Conservation (phyloP, 1,140 invertebrate genomes). For the Nylanderia fulva region DNA sequence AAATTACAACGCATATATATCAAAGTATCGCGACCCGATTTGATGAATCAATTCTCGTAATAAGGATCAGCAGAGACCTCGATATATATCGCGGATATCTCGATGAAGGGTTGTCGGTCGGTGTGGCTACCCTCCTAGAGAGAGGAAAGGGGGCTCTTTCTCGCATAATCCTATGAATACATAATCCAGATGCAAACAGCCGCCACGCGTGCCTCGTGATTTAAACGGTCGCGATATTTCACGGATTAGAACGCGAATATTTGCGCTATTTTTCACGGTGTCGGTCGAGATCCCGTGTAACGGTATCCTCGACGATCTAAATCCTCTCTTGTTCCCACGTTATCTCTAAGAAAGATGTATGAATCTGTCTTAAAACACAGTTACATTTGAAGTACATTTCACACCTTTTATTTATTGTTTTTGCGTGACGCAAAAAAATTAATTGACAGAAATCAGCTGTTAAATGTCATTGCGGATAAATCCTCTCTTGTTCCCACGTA, state of each 20-base stretch:
- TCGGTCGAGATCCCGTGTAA: constrained; percentile 43
- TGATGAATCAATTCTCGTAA: constrained; percentile 30
- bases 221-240: constrained; percentile 84
- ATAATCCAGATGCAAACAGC: constrained; percentile 84
- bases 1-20: no score
- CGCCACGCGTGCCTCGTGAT: constrained; percentile 80
- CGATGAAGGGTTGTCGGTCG: constrained; percentile 78
- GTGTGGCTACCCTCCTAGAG: constrained; percentile 74
- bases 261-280: constrained; percentile 80
- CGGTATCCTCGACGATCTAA: constrained; percentile 3
- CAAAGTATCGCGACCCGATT: constrained; percentile 3
- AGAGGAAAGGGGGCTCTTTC: constrained; percentile 26
- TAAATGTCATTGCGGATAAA: no score
- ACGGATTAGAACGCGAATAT: constrained; percentile 81
- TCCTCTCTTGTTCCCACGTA: no score
- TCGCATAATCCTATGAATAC: constrained; percentile 83
- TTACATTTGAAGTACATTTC: no score
- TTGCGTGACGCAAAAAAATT: no score
- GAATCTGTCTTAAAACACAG: neutral
- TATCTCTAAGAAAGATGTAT: neutral
- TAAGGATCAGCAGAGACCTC: neutral
- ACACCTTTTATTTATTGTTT: no score
- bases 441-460: no score
- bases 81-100: constrained; percentile 43
- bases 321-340: constrained; percentile 19